Evolutionary conservation across 2,113 vertebrate genomes (phyloP), one percentile per base, ranked within the genome.

Genomic region (Malaclemys terrapin): DNA sequence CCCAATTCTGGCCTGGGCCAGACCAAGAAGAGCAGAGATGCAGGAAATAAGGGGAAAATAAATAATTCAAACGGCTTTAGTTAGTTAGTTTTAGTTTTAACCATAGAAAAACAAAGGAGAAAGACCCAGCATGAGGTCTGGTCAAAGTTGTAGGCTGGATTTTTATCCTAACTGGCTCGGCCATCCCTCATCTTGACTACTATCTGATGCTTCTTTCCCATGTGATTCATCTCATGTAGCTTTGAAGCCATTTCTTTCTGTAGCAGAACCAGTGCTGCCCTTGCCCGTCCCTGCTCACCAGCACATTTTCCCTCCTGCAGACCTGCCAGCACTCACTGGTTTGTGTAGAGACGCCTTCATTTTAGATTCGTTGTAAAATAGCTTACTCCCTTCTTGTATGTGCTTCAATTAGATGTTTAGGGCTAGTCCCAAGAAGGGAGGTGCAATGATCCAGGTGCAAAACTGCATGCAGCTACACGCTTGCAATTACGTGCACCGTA

Each of bases 361-460:
- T 88, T 89, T 94, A 92, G 53, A 47, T 50, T 93, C 79, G 75
- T 86, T 94, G 94, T 81, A 95, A 85, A 94, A 31, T 13, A 83
- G 6, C 89, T 92, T 96, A 90, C 96, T 97, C 95, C 89, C 89
- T 75, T 83, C 94, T 94, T 31, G 12, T 11, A 42, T 93, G n/a
- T 94, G 92, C 76, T 93, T 97, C 94, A 97, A 57, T 19, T 47
- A 93, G 92, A 16, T 88, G 83, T 79, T 96, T 75, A 93, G 93
- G 95, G 93, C 84, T 92, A 52, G 87, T 91, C 89, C 93, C 91
- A 95, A 88, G 91, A 95, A n/a, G 65, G 92, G 96, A 95, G 97
- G 96, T 80, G 96, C 89, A 90, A 92, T 20, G 95, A 95, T 59
- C 96, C 97, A 97, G 96, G 97, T 97, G 97, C 96, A 94, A 95